phyloP scores from a whole-genome alignment of 1,140 invertebrate genomes.

The Eriocheir sinensis region DNA sequence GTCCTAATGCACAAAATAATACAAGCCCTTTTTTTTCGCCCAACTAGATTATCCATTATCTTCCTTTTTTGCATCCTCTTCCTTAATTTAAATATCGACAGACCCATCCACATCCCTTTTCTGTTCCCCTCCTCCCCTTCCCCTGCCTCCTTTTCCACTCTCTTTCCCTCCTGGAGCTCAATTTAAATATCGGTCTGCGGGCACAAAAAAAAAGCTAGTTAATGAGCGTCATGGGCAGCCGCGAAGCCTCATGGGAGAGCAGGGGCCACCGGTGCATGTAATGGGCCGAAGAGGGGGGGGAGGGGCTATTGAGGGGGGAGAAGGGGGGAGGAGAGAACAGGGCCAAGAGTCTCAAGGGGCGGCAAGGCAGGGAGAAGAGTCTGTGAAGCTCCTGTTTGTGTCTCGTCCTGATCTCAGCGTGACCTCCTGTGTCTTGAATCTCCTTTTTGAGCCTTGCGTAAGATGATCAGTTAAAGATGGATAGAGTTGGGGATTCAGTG shows the following conservation, averaged over 20 bases:
- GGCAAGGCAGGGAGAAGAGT: too few species aligned
- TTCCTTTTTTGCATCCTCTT: not conserved
- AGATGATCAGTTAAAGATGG: too few species aligned
- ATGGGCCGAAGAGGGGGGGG: not conserved
- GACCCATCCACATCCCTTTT: not conserved
- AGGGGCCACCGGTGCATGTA: not conserved
- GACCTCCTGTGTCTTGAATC: too few species aligned
- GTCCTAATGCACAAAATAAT: too few species aligned
- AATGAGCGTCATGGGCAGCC: not conserved
- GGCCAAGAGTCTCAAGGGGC: too few species aligned
- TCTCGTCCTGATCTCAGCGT: too few species aligned
- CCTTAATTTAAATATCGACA: conserved; percentile 56
- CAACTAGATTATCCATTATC: too few species aligned
- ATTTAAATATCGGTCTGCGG: conserved; percentile 67
- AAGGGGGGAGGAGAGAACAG: too few species aligned
- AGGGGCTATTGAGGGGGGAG: too few species aligned
- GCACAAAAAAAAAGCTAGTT: not conserved
- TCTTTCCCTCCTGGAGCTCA: conserved; percentile 39
- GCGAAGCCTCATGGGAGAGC: not conserved
- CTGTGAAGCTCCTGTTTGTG: not conserved
- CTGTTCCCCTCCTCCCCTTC: not conserved
- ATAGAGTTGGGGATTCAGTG: not conserved
- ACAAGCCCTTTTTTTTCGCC: too few species aligned
- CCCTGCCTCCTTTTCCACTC: not conserved
- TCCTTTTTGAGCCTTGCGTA: too few species aligned